Evolutionary conservation across 1,140 invertebrate species (phyloP), one percentile per base, ranked within the genome.

Genomic region (Drosophila trapezifrons): DNA sequence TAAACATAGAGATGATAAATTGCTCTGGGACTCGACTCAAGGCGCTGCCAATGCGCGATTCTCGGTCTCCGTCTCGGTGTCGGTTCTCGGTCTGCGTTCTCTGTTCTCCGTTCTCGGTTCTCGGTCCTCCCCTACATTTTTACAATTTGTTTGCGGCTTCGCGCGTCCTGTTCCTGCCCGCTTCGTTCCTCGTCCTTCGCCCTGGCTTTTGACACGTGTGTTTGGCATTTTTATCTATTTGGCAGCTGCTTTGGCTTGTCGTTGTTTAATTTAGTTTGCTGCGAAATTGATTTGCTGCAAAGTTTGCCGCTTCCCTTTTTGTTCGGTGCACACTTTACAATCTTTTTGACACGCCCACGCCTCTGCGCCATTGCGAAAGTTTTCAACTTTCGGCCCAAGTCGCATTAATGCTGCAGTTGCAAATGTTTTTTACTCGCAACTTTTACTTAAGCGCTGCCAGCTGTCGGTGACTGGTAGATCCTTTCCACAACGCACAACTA

Each of bases 1-100:
- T 84, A 89, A 89, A 84, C 84, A 90, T 84, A 90, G 84, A 89
- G 74, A 89, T 89, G 84, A 89, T 89, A 89, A 89, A 89, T 89
- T 89, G 84, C 84, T 89, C 70, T 75, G 84, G 84, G 84, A 89
- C 75, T 75, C 46, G 60, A 64, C 74, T 84, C 65, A 75, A 89
- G 78, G 80, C 80, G 83, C 72, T 80, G 84, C 83, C 79, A 89
- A 79, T 78, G 78, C 46, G 27, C 35, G 54, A 47, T 67, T 32
- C 78, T 38, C 43, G 17, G 55, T 54, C 17, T 17, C 47, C 5
- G 47, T 12, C 17, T 35, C 29, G 29, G 29, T 32, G 29, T 18
- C 2, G 32, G 32, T 35, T 54, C 32, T 37, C 32, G 13, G 13
- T 29, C 12, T 12, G 6, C 12, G 43, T 29, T 35, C n/a, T 29